Base-by-base conservation (phyloP, 2,113 vertebrate species). In the Phalacrocorax aristotelis region DNA sequence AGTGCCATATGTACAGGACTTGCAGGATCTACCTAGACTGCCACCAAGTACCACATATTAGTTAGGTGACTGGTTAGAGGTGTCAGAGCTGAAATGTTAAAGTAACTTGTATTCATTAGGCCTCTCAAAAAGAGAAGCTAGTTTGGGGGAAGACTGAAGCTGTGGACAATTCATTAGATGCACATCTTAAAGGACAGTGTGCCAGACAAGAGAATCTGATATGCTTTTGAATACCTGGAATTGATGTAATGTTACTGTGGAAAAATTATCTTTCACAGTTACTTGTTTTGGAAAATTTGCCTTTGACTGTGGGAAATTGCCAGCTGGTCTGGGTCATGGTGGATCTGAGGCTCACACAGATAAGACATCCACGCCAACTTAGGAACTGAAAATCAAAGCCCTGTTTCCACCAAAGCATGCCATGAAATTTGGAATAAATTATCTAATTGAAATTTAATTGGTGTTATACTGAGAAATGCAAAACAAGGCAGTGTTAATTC, bases 401-500 rank as follows among this genome's bases (percentile, higher is more conserved):
- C 54, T 62, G 58, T 58, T 97, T 93, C 89, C 89, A 90, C 83
- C 83, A 95, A 97, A 80, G 32, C 46, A 76, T 92, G 85, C 89
- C 83, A 79, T 83, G 85, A 95, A 95, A 95, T 62, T 64, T 92
- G 90, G 77, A 96, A 96, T 89, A 92, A 94, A 88, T 90, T 68
- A 85, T 92, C 87, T 96, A 97, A 95, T 78, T 95, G 95, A 92
- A 97, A 97, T 94, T 81, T 75, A 93, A 91, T 87, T 62, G 22
- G 49, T 84, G 55, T 92, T 96, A 75, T 23, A 60, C 46, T 6
- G 13, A 95, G 93, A 95, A 97, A 93, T 62, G 86, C 68, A 92
- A 92, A 91, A 61, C 51, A 69, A 78, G 76, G 74, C 1, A 1
- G 60, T 65, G 54, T 49, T 44, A 14, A 69, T 89, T 69, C 71